These are phyloP conservation scores for Vimba vimba DNA, from an alignment of 2,113 vertebrate genomes.

Conservation along the genomic window DNA sequence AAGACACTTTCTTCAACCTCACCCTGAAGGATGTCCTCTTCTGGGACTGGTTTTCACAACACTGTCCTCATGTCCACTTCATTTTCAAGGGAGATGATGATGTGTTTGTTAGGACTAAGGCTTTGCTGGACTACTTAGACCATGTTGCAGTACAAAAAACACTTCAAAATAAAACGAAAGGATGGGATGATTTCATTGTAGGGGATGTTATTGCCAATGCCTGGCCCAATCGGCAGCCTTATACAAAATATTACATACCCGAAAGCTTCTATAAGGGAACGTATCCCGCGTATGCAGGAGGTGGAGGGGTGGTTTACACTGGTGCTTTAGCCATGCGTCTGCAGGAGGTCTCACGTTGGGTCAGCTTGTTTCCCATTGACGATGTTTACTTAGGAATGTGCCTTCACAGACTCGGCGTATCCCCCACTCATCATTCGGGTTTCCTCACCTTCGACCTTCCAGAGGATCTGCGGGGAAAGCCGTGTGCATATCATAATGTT, in stretches of 20 bases:
- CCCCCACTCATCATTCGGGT: constrained; percentile 71
- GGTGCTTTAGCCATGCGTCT: constrained; percentile 70
- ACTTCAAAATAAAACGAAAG: constrained; percentile 57
- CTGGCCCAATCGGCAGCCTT: constrained; percentile 72
- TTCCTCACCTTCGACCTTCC: constrained; percentile 80
- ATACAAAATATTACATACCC: constrained; percentile 80
- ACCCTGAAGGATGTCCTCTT: constrained; percentile 82
- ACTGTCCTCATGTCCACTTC: constrained; percentile 70
- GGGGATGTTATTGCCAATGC: constrained; percentile 79
- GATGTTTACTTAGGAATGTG: constrained; percentile 80
- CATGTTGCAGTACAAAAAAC: not conserved
- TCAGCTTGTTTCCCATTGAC: constrained; percentile 80
- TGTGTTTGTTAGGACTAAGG: constrained; percentile 76
- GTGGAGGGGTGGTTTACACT: constrained; percentile 80
- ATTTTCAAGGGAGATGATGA: constrained; percentile 83
- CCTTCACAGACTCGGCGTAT: constrained; percentile 72
- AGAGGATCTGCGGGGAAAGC: constrained; percentile 58
- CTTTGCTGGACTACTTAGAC: constrained; percentile 73
- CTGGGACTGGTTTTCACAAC: constrained; percentile 73
- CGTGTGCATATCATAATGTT: constrained; percentile 75
- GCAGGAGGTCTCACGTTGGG: constrained; percentile 64
- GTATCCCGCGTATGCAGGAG: constrained; percentile 80
- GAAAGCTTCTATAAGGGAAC: constrained; percentile 75
- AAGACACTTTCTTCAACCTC: constrained; percentile 80
- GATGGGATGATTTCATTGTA: constrained; percentile 69